Evolutionary conservation across 2,888 invertebrate genomes (phyloP).

Genomic region (Seladonia tumulorum): DNA sequence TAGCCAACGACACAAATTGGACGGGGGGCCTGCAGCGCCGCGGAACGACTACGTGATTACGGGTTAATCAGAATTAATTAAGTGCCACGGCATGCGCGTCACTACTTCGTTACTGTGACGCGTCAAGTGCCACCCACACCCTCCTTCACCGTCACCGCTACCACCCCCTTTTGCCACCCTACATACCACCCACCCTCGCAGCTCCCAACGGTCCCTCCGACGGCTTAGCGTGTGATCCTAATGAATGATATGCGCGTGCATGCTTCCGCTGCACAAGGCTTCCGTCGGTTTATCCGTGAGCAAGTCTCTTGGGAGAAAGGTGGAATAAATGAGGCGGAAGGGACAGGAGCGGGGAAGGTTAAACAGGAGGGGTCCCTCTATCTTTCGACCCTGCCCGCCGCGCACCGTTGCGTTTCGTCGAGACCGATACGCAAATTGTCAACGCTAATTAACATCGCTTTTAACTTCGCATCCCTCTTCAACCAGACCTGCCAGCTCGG

Average conservation of each 20-base stretch:
- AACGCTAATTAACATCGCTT: constrained; percentile 8
- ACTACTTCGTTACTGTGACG: constrained; percentile 84
- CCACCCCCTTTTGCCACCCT: background rate
- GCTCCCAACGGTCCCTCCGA: constrained; percentile 55
- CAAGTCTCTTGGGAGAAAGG: constrained; percentile 49
- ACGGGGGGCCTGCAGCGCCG: constrained; percentile 77
- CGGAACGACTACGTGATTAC: constrained; percentile 83
- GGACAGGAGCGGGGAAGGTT: constrained; percentile 31
- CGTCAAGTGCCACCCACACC: constrained; percentile 81
- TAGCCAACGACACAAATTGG: constrained; percentile 82
- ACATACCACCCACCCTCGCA: background rate
- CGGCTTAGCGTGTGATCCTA: constrained; percentile 76
- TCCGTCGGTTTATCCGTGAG: constrained; percentile 54
- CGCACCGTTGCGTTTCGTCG: background rate
- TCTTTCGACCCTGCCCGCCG: constrained; percentile 19
- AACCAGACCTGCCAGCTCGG: background rate
- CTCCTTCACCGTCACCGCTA: background rate
- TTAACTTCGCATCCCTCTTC: background rate
- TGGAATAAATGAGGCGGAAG: constrained; percentile 50
- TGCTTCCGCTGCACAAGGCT: constrained; percentile 64
- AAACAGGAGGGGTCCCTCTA: constrained; percentile 20
- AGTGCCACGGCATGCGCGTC: constrained; percentile 83
- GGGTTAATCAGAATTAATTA: constrained; percentile 84
- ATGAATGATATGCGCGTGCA: constrained; percentile 83
- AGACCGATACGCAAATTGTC: background rate